phyloP scores from a whole-genome alignment of 2,797 vertebrate species.

The Hephaestus fuliginosus region DNA sequence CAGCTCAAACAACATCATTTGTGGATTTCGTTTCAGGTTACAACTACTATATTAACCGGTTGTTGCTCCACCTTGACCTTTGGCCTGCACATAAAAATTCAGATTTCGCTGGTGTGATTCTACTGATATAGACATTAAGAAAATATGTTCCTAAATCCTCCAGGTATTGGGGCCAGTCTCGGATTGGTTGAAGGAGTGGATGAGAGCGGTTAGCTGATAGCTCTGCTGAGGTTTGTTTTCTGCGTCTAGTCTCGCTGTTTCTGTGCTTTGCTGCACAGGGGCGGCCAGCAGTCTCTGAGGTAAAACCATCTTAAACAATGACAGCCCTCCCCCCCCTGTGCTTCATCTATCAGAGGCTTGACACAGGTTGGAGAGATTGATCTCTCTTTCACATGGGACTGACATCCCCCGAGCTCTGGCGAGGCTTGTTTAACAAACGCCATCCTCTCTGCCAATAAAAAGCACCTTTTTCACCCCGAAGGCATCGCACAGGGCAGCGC shows the following conservation, averaged over 20 bases:
- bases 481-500: slow-evolving; percentile 57
- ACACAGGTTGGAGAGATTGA: slow-evolving; percentile 78
- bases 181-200: slow-evolving; percentile 16
- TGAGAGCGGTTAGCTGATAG: slow-evolving; percentile 27
- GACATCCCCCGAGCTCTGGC: slow-evolving; percentile 65
- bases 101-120: slow-evolving; percentile 4
- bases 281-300: slow-evolving; percentile 40
- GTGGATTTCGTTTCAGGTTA: slow-evolving; percentile 19
- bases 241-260: slow-evolving; percentile 24
- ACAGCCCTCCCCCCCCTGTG: slow-evolving; percentile 45
- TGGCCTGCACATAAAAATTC: slow-evolving; percentile 19
- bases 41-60: background rate
- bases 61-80: slow-evolving; percentile 13
- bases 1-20: slow-evolving; percentile 27
- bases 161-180: background rate
- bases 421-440: slow-evolving; percentile 81
- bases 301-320: slow-evolving; percentile 62
- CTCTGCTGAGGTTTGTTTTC: slow-evolving; percentile 39
- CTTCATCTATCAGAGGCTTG: slow-evolving; percentile 70
- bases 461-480: slow-evolving; percentile 45
- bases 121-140: slow-evolving; percentile 5
- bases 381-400: slow-evolving; percentile 68
- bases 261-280: slow-evolving; percentile 13
- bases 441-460: slow-evolving; percentile 81
- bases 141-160: slow-evolving; percentile 21